These are phyloP conservation scores for Meloidogyne exigua DNA, from an alignment of 1,140 invertebrate species.

Conservation along the genomic window DNA sequence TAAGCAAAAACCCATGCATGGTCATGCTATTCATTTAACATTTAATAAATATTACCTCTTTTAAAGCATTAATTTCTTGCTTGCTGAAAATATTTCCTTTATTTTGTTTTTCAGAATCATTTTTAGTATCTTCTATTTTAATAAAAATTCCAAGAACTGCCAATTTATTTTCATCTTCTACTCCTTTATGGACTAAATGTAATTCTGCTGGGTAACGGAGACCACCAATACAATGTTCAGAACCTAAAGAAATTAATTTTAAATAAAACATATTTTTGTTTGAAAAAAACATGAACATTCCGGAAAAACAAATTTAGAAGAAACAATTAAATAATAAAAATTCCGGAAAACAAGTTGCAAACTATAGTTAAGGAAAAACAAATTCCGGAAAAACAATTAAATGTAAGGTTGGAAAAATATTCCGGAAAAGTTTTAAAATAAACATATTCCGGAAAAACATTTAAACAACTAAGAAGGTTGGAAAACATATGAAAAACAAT, in stretches of 20 bases:
- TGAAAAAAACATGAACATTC: not conserved
- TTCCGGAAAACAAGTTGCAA: no score
- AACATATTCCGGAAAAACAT: no score
- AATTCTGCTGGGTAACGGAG: conserved; percentile 58
- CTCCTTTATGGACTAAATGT: conserved; percentile 54
- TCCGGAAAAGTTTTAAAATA: no score
- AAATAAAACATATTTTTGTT: not conserved
- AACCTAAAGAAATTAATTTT: conserved; percentile 32
- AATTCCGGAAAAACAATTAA: no score
- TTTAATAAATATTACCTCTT: not conserved
- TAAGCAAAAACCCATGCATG: not conserved
- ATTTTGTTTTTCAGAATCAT: conserved; percentile 24
- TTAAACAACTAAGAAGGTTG: no score
- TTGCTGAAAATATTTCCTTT: conserved; percentile 27
- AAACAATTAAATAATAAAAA: no score
- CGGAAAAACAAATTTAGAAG: not conserved
- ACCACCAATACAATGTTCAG: conserved; percentile 56
- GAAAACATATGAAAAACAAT: no score
- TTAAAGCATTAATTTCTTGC: conserved; percentile 39
- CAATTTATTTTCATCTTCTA: conserved; percentile 50
- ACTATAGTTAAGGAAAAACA: no score
- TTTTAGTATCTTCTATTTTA: conserved; percentile 36
- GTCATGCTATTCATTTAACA: not conserved
- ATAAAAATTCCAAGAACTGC: conserved; percentile 59
- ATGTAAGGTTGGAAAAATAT: no score